Conservation (phyloP, 2,797 vertebrate species). For the Coreius guichenoti region DNA sequence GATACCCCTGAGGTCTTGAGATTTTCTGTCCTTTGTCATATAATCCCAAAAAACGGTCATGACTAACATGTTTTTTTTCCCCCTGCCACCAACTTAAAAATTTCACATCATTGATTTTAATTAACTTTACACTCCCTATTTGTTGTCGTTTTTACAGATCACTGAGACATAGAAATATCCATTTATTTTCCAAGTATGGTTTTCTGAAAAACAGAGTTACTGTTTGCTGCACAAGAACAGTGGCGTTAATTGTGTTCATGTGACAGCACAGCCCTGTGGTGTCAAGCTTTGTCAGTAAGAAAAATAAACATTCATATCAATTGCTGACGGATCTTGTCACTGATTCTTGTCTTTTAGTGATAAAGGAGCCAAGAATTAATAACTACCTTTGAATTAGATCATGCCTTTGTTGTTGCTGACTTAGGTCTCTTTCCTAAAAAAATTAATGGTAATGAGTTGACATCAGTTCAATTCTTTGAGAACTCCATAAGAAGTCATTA, state of each 20-base stretch:
- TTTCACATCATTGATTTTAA: conserved; percentile 61
- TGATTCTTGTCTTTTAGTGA: neutral
- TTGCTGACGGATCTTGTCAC: conserved; percentile 4
- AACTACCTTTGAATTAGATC: conserved; percentile 2
- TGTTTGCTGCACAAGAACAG: conserved; percentile 49
- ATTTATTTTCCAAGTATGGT: conserved; percentile 58
- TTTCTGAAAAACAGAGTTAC: conserved; percentile 44
- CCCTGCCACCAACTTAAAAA: conserved; percentile 41
- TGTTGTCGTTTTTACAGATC: conserved; percentile 55
- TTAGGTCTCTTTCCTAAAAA: neutral
- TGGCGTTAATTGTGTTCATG: conserved; percentile 30
- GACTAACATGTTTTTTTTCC: conserved; percentile 15
- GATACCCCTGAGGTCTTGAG: neutral
- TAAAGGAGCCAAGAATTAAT: neutral
- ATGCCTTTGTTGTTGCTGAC: neutral
- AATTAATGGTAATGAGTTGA: neutral
- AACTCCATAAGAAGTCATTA: neutral
- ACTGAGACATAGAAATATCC: conserved; percentile 56
- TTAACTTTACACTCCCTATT: conserved; percentile 59
- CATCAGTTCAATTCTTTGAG: neutral
- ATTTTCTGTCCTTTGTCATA: neutral
- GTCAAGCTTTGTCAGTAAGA: conserved; percentile 34
- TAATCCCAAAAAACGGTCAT: conserved; percentile 7
- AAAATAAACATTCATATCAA: conserved; percentile 30
- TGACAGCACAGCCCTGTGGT: conserved; percentile 41